These are phyloP conservation scores for Linnaemya tessellans DNA, from an alignment of 2,888 invertebrate species.

Conservation along the genomic window DNA sequence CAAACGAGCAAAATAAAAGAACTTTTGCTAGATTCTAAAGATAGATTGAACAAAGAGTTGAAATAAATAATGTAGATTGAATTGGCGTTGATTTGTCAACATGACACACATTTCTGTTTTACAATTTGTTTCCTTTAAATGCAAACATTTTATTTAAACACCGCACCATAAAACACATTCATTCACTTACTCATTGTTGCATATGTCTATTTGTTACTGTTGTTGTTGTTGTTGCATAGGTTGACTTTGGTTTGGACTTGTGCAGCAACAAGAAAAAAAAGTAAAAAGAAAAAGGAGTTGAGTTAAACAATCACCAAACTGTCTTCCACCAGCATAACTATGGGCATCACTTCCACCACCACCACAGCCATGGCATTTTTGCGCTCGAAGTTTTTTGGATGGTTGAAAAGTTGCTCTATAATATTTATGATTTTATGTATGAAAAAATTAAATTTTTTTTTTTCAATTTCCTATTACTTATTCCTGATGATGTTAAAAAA, in stretches of 20 bases:
- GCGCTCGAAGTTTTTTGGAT: constrained; percentile 27
- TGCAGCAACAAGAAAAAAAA: constrained; percentile 34
- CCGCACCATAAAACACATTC: constrained; percentile 68
- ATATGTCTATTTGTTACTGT: background rate
- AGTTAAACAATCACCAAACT: constrained; percentile 36
- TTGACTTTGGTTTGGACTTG: constrained; percentile 27
- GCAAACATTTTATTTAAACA: constrained; percentile 59
- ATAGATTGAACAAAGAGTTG: constrained; percentile 67
- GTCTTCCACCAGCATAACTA: constrained; percentile 18
- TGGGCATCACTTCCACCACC: constrained; percentile 21
- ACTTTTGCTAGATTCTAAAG: constrained; percentile 70
- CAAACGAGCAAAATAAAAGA: constrained; percentile 25
- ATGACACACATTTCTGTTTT: constrained; percentile 72
- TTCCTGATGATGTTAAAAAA: too few relatives aligned
- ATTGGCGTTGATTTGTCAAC: constrained; percentile 73
- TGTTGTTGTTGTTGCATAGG: background rate
- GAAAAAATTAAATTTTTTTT: background rate
- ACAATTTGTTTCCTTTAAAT: constrained; percentile 78
- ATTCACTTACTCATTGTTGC: background rate
- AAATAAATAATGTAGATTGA: constrained; percentile 71
- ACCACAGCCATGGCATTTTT: background rate
- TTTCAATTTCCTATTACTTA: too few relatives aligned
- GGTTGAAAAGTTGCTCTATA: background rate
- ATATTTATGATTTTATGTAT: background rate
- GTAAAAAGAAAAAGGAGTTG: too few relatives aligned